Base-by-base conservation (phyloP, 2,113 vertebrate species). In the Scomber japonicus region DNA sequence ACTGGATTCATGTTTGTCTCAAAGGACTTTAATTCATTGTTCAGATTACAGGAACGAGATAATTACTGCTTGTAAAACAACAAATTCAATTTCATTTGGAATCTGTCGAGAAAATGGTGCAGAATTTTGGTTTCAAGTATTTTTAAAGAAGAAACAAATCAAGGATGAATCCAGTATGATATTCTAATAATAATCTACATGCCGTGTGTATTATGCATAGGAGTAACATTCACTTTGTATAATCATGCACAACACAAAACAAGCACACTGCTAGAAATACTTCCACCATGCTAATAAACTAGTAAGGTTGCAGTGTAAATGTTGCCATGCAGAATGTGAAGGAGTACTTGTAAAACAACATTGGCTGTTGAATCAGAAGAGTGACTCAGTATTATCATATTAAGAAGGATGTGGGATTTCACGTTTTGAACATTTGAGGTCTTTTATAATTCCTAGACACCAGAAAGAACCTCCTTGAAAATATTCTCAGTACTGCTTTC, bases 241-340 rank as follows among this genome's bases (percentile, higher is more conserved):
- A 84, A 67, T 71, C 92, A 93, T 93, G 93, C 91, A 93, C 85
- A 89, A 92, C 75, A 89, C 86, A 92, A 92, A 89, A 89, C 88
- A 90, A 83, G 88, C 88, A 92, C 71, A n/a, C 78, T 71, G 80
- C 85, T 84, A 78, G 78, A 78, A 75, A 88, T 81, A 82, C 67
- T 89, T 85, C 84, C 80, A 90, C 71, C 93, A 93, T 94, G 93
- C 93, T 88, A 86, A 66, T 82, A 86, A 80, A 88, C 81, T 80
- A 85, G 81, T 84, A 85, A 87, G 82, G 86, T 89, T 92, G 90
- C 86, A 84, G 83, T 79, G 81, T 80, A 80, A 89, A 76, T 85
- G 85, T 80, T 82, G 62, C 72, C 90, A 92, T 94, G 93, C 92
- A 93, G 72, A 82, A 89, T 81, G 90, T 84, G 86, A 81, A 84